phyloP scores from a whole-genome alignment of 2,797 vertebrate genomes.

The Morelia viridis region DNA sequence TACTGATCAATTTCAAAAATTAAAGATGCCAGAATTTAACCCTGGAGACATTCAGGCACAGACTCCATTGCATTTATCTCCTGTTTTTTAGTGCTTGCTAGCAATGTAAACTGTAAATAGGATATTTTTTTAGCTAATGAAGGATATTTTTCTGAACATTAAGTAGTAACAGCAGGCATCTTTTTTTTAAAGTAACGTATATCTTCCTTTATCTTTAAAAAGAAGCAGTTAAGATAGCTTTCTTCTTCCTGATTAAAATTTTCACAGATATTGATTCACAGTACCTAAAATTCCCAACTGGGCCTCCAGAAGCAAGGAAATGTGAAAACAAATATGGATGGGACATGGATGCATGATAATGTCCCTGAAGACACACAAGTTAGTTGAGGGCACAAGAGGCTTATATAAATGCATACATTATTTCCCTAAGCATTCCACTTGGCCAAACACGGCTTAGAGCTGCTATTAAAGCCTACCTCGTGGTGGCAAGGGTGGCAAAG shows the following conservation, averaged over 20 bases:
- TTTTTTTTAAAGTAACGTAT: not conserved
- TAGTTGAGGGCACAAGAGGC: no score
- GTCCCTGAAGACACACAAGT: no score
- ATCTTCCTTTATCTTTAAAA: not conserved
- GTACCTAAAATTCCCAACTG: not conserved
- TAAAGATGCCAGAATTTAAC: not conserved
- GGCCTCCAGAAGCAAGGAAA: not conserved
- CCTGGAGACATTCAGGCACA: not conserved
- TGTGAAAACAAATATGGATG: not conserved
- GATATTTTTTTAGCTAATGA: not conserved
- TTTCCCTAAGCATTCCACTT: no score
- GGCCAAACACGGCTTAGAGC: no score
- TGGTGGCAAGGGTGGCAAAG: no score
- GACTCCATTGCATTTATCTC: not conserved
- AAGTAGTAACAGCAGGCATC: not conserved
- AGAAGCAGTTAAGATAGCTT: not conserved
- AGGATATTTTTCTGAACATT: not conserved
- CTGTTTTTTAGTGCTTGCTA: not conserved
- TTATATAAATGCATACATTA: no score
- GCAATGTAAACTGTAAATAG: not conserved
- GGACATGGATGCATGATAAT: not conserved
- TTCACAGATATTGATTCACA: not conserved
- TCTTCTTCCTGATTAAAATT: not conserved
- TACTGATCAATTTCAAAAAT: not conserved
- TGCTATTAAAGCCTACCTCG: no score